phyloP scores from a whole-genome alignment of 2,888 invertebrate genomes.

The Archips crataeganus region DNA sequence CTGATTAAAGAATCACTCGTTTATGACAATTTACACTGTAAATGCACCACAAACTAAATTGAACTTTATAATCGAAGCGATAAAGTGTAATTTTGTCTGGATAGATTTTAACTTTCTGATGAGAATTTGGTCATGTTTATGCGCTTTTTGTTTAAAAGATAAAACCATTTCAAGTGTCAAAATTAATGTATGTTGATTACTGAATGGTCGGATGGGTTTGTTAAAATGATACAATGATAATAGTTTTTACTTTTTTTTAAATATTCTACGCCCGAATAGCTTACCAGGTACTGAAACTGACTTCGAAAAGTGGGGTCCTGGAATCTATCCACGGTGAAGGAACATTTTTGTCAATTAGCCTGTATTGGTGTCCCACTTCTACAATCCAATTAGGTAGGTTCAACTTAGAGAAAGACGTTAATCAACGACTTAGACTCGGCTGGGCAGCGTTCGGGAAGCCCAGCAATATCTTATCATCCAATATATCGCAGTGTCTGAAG shows the following conservation, averaged over 20 bases:
- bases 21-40: slow-evolving; percentile 9
- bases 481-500: too few species aligned
- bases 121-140: slow-evolving; percentile 1
- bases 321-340: too few species aligned
- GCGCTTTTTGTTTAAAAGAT: slow-evolving; percentile 5
- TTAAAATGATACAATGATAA: neutral
- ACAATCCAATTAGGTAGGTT: too few species aligned
- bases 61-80: neutral
- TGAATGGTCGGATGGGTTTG: neutral
- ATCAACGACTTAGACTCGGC: too few species aligned
- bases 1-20: slow-evolving; percentile 40
- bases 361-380: too few species aligned
- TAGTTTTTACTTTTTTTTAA: too few species aligned
- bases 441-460: too few species aligned
- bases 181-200: neutral
- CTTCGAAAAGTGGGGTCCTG: too few species aligned
- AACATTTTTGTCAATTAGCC: too few species aligned
- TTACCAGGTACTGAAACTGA: neutral
- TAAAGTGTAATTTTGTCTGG: neutral
- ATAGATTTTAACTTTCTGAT: neutral
- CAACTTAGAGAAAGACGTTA: too few species aligned
- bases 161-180: neutral
- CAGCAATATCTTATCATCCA: too few species aligned
- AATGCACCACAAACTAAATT: neutral
- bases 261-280: too few species aligned